phyloP scores from a whole-genome alignment of 2,888 invertebrate genomes.

The Morinoia aosen region DNA sequence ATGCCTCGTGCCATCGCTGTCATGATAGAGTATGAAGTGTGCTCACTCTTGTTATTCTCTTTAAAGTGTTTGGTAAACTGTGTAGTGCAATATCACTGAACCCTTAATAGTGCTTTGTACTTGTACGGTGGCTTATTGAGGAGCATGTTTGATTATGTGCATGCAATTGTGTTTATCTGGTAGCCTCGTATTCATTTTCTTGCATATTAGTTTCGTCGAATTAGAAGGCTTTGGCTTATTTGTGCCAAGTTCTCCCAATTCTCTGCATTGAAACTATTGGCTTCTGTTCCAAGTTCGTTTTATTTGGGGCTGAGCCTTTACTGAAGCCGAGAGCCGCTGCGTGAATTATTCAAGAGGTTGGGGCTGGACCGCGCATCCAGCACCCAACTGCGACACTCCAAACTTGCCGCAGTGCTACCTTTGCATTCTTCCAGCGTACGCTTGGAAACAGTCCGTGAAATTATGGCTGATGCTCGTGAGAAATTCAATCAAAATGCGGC shows the following conservation, averaged over 20 bases:
- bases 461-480: neutral
- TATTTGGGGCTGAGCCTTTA: neutral
- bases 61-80: neutral
- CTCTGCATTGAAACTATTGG: neutral
- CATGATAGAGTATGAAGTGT: neutral
- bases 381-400: neutral
- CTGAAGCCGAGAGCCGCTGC: neutral
- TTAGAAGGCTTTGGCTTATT: neutral
- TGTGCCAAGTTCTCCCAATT: neutral
- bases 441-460: neutral
- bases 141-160: neutral
- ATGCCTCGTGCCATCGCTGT: neutral
- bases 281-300: neutral
- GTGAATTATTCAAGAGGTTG: neutral
- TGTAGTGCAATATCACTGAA: neutral
- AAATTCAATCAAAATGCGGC: neutral
- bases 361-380: neutral
- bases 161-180: neutral
- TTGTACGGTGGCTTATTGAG: neutral
- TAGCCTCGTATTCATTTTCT: neutral
- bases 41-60: neutral
- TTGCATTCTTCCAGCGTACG: neutral
- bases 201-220: neutral
- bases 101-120: neutral
- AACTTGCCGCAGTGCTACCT: neutral